phyloP scores from a whole-genome alignment of 2,113 vertebrate species.

The Neodontobutis hainanensis region DNA sequence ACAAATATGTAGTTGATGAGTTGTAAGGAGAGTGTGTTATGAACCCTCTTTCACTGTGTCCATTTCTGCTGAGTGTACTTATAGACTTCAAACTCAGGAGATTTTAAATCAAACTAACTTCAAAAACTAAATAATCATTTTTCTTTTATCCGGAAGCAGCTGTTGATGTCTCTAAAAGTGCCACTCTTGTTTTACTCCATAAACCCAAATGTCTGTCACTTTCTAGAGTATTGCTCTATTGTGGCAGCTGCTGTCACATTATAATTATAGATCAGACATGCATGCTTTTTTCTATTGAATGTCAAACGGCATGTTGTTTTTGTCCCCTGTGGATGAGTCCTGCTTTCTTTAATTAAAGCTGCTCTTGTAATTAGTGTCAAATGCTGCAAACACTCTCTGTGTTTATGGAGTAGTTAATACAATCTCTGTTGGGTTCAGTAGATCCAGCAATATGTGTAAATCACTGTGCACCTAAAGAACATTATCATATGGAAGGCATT shows the following conservation, averaged over 20 bases:
- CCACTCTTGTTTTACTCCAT: neutral
- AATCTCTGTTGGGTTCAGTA: conserved; percentile 22
- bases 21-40: neutral
- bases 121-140: neutral
- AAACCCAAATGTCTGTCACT: conserved; percentile 1
- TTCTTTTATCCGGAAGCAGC: neutral
- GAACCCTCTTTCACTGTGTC: neutral
- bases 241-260: conserved; percentile 20
- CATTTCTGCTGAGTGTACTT: neutral
- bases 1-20: conserved; percentile 13
- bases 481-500: too few relatives aligned
- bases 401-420: conserved; percentile 27
- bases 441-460: neutral
- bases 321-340: conserved; percentile 48
- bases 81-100: neutral
- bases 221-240: conserved; percentile 1
- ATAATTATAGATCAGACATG: conserved; percentile 48
- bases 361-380: conserved; percentile 51
- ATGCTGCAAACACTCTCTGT: conserved; percentile 27
- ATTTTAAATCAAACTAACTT: too few relatives aligned
- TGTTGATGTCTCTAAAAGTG: neutral
- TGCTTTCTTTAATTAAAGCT: conserved; percentile 59
- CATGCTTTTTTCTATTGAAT: conserved; percentile 38
- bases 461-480: too few relatives aligned
- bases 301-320: conserved; percentile 47